Conservation (phyloP, 2,797 vertebrate genomes). For the Brachyrhaphis roseni region DNA sequence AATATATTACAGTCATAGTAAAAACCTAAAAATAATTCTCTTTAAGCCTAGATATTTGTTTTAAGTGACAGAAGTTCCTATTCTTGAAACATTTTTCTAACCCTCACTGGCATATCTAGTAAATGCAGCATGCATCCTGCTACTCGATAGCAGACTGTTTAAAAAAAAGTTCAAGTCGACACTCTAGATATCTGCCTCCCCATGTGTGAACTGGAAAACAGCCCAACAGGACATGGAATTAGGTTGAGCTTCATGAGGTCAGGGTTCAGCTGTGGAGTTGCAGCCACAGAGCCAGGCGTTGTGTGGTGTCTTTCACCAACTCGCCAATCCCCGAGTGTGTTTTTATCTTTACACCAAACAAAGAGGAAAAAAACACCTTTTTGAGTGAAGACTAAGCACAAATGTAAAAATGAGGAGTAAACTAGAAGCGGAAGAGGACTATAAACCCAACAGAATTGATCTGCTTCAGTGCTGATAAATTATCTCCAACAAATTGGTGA, state of each 20-base stretch:
- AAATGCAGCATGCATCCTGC: not conserved
- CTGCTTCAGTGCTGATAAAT: not conserved
- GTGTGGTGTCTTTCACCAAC: not conserved
- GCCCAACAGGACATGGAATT: constrained; percentile 12
- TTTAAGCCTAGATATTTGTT: not conserved
- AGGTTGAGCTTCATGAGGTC: constrained; percentile 45
- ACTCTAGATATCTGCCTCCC: constrained; percentile 6
- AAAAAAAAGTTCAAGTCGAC: not conserved
- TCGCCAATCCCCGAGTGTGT: not conserved
- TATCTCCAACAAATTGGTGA: not conserved
- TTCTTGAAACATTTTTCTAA: not conserved
- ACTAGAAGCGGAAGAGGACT: not conserved
- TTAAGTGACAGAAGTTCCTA: not conserved
- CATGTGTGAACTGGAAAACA: constrained; percentile 2
- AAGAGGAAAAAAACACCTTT: not conserved
- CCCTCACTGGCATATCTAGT: not conserved
- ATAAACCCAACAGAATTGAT: not conserved
- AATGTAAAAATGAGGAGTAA: not conserved
- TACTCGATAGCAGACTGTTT: not conserved
- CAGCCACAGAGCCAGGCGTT: not conserved
- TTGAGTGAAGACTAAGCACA: not conserved
- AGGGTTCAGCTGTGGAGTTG: constrained; percentile 32
- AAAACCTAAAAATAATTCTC: not conserved
- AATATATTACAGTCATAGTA: not conserved
- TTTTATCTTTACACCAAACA: not conserved